Conservation (phyloP, 1,140 invertebrate genomes). For the Bradysia coprophila region DNA sequence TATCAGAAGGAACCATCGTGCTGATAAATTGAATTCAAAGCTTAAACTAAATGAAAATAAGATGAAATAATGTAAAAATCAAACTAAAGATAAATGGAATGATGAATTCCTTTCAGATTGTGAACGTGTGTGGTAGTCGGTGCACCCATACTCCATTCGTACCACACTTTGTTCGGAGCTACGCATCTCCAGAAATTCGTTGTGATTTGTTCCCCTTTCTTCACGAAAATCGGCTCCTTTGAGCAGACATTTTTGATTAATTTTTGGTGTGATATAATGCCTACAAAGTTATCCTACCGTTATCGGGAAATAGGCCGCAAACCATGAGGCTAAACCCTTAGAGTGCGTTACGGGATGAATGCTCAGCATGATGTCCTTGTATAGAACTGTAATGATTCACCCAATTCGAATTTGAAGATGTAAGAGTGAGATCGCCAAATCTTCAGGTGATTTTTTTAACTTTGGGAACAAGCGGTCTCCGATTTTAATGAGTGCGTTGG, state of each 20-base stretch:
- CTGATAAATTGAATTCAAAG: too few relatives aligned
- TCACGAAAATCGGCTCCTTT: slow-evolving; percentile 58
- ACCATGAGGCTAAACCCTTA: slow-evolving; percentile 90
- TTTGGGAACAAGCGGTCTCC: too few relatives aligned
- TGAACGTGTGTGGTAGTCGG: slow-evolving; percentile 48
- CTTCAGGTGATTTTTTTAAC: too few relatives aligned
- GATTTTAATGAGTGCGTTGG: too few relatives aligned
- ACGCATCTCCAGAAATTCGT: slow-evolving; percentile 79
- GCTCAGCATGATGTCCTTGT: slow-evolving; percentile 68
- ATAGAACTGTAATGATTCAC: too few relatives aligned
- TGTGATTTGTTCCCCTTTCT: slow-evolving; percentile 45
- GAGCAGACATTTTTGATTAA: too few relatives aligned
- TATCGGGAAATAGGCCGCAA: slow-evolving; percentile 87
- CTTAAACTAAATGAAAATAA: too few relatives aligned
- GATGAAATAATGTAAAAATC: background rate
- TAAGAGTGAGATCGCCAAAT: too few relatives aligned
- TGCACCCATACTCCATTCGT: slow-evolving; percentile 75
- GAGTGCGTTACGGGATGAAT: slow-evolving; percentile 80
- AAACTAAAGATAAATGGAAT: slow-evolving; percentile 7
- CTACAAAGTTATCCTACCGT: too few relatives aligned
- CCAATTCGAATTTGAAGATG: too few relatives aligned
- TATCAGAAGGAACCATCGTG: too few relatives aligned
- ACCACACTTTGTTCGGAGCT: slow-evolving; percentile 74
- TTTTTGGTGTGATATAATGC: too few relatives aligned
- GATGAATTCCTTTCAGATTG: slow-evolving; percentile 65